Base-by-base conservation (phyloP, 2,797 vertebrate genomes). In the Muscicapa comitata region DNA sequence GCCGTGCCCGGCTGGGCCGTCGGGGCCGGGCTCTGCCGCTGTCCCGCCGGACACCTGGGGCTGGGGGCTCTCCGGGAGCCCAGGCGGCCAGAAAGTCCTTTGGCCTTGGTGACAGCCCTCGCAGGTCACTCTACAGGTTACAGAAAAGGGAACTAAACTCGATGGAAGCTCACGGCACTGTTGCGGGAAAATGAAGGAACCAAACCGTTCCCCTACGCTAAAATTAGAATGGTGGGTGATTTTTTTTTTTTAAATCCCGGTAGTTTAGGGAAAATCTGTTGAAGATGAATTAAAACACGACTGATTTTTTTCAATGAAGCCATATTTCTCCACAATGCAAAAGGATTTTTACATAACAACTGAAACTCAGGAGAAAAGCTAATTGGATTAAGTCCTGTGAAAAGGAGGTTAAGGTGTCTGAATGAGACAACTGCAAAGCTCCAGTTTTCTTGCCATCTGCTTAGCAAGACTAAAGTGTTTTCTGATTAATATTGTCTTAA, bases 321-420 rank as follows among this genome's bases (percentile, higher is more conserved):
- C 83, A 95, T 91, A 53, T 95, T 96, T 97, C 80, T 94, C 62
- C 63, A 23, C 80, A 88, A 75, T 7, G 91, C 62, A 40, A 88
- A 91, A 86, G 93, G 89, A 93, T 91, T 94, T 98, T 98, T 97
- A 97, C 98, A 97, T 98, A 97, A 98, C 97, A 98, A 97, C 96
- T 81, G 96, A 94, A 96, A 97, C 96, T 88, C 97, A 14, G 94
- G 90, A 97, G 97, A 96, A 98, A 97, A 97, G 94, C 97, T 98
- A 98, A 98, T 98, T 98, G 98, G 98, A 98, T 98, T 98, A 98
- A 98, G 95, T 88, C 88, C 95, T 86, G 95, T 95, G 97, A 97
- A 96, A 93, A 82, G 95, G 90, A 97, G 96, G 95, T 79, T 89
- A 93, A 97, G 94, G 91, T 95, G 90, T 88, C 92, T 92, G 96